These are phyloP conservation scores for Caenorhabditis macrosperma DNA, from an alignment of 2,888 invertebrate species.

Conservation along the genomic window DNA sequence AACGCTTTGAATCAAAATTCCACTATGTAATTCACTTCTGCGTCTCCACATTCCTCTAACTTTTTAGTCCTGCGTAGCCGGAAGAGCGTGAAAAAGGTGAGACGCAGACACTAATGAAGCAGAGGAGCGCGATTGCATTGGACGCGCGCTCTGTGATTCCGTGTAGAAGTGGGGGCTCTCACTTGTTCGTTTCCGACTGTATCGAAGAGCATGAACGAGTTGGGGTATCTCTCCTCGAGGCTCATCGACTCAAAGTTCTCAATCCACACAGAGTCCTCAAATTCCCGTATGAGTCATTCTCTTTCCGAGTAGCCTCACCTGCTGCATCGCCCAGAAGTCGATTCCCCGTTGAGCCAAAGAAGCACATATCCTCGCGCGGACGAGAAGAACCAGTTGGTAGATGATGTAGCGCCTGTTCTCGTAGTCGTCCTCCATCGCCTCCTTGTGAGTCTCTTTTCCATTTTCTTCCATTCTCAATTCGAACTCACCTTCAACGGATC, in stretches of 20 bases:
- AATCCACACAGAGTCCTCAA: slow-evolving; percentile 64
- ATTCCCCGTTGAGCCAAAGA: slow-evolving; percentile 57
- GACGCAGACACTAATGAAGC: too few species aligned
- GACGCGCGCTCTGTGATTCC: too few species aligned
- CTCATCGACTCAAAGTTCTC: slow-evolving; percentile 62
- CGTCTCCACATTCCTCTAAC: too few species aligned
- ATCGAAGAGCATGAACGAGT: slow-evolving; percentile 63
- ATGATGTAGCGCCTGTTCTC: slow-evolving; percentile 66
- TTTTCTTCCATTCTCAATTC: neutral
- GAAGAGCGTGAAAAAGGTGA: too few species aligned
- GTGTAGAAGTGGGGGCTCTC: too few species aligned
- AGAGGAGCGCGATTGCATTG: too few species aligned
- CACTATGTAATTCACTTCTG: too few species aligned
- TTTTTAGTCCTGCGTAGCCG: too few species aligned
- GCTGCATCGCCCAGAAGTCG: slow-evolving; percentile 71
- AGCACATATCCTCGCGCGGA: slow-evolving; percentile 58
- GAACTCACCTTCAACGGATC: slow-evolving; percentile 47
- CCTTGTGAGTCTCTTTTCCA: slow-evolving; percentile 34
- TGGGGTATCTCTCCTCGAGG: slow-evolving; percentile 59
- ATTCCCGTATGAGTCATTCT: too few species aligned
- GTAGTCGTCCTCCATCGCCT: slow-evolving; percentile 29
- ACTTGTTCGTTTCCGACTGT: slow-evolving; percentile 69
- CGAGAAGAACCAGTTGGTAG: slow-evolving; percentile 65
- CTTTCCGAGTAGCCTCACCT: slow-evolving; percentile 5
- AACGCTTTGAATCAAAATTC: too few species aligned